Evolutionary conservation across 2,888 invertebrate genomes (phyloP), one percentile per base, ranked within the genome.

Genomic region (Synanthedon myopaeformis): DNA sequence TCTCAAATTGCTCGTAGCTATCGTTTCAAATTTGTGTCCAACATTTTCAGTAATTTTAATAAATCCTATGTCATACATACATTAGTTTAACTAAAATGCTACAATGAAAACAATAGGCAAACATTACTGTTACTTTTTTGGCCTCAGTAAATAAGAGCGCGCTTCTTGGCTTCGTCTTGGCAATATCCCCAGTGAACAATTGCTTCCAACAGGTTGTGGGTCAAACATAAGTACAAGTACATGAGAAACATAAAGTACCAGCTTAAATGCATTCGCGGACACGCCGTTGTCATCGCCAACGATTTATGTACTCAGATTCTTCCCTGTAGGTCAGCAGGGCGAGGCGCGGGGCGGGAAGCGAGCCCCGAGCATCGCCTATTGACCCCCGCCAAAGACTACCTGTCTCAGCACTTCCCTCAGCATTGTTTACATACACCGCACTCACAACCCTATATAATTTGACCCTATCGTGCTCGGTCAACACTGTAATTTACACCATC

Each of bases 361-460:
- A 35, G 64, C 62, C 61, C 61, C 59, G 59, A 66, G 65, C 60
- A 57, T 57, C 58, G 63, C 57, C 45, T 45, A 45, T 45, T 69
- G 75, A 76, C 76, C 76, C 65, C 65, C 69, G 71, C 69, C 69
- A 69, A 71, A 68, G 65, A 71, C 70, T 72, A 64, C 66, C 67
- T 62, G 64, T 59, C 63, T 23, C 23, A 23, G 23, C 23, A 23
- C 23, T 66, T 64, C 52, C 42, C 63, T 58, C 60, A n/a, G 5
- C 69, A 71, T 75, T 72, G 71, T 74, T 74, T 75, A 68, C 66
- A 66, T 60, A 66, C 61, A 65, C 63, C 63, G 62, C 64, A 63
- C 65, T 63, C 61, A 61, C 62, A 59, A 67, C 64, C 64, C 69
- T 65, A 69, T 74, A 66, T 74, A 72, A 68, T 74, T 61, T 19